Evolutionary conservation across 2,888 invertebrate species (phyloP), one percentile per base, ranked within the genome.

Genomic region (Volucella bombylans): DNA sequence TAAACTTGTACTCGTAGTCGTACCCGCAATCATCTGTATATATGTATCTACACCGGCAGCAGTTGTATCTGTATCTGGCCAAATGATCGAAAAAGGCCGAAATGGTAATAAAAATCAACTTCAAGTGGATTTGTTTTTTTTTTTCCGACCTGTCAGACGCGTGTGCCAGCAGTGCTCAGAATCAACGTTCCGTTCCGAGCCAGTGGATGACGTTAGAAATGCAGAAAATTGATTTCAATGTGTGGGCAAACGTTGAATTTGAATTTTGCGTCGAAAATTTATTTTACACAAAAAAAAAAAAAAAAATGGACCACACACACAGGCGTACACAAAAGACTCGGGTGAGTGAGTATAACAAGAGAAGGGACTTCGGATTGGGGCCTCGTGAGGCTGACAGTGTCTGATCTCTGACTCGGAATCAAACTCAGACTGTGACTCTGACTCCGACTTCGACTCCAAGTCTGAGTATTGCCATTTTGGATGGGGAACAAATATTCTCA

Each of bases 131-230:
- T 80, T 31, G 31, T 31, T 31, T 31, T 4, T 31, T 31, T 31
- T 31, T 6, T 61, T 76, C 67, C 47, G 68, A 41, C 65, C 65
- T 83, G 80, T 80, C 83, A 76, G 71, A 55, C 83, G 83, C 73
- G 62, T 72, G 78, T 64, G 73, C 69, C 65, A 74, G 6, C 65
- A 74, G 6, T 31, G 31, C 31, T 31, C 6, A 31, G 31, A 31
- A 31, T 6, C 31, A 6, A 6, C 31, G 31, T 31, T 31, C 31
- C 31, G 31, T 31, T 31, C 31, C 31, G 31, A 31, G 69, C 45
- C 45, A 41, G 9, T 15, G 61, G 57, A 68, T 80, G 80, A 83
- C 83, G 80, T 83, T 83, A 76, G 80, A 83, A 74, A 83, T 83
- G 74, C 74, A 57, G 64, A 69, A 74, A 79, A 79, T 69, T 64